These are phyloP conservation scores for Volucella bombylans DNA, from an alignment of 2,888 invertebrate species.

Conservation along the genomic window DNA sequence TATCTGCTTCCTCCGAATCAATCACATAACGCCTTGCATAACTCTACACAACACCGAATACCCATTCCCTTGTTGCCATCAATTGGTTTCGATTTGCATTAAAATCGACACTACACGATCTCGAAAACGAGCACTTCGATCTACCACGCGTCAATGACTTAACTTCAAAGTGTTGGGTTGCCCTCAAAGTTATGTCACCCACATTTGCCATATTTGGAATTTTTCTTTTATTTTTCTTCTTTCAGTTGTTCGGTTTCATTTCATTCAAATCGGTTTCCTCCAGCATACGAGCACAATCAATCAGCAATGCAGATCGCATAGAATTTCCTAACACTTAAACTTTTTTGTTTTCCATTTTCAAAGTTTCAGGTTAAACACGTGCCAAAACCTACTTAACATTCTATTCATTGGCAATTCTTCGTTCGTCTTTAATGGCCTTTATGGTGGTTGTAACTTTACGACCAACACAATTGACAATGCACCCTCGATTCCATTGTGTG, in stretches of 20 bases:
- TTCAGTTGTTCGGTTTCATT: slow-evolving; percentile 3
- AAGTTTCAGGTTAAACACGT: slow-evolving; percentile 60
- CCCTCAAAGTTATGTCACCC: slow-evolving; percentile 63
- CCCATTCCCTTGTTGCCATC: slow-evolving; percentile 30
- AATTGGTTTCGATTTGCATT: slow-evolving; percentile 47
- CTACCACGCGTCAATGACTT: slow-evolving; percentile 41
- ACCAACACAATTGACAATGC: neutral
- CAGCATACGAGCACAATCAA: slow-evolving; percentile 27
- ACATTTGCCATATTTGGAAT: slow-evolving; percentile 53
- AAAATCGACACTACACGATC: slow-evolving; percentile 19
- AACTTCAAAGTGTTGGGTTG: slow-evolving; percentile 44
- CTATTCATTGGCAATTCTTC: slow-evolving; percentile 45
- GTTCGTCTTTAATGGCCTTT: slow-evolving; percentile 24
- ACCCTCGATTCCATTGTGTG: slow-evolving; percentile 25
- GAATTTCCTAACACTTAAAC: slow-evolving; percentile 65
- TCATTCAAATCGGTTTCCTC: slow-evolving; percentile 13
- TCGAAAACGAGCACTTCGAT: neutral
- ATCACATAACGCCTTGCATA: slow-evolving; percentile 23
- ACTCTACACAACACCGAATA: slow-evolving; percentile 48
- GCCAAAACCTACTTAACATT: slow-evolving; percentile 62
- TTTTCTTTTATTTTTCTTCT: slow-evolving; percentile 28
- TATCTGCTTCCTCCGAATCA: slow-evolving; percentile 43
- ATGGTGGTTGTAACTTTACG: slow-evolving; percentile 21
- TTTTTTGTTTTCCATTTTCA: slow-evolving; percentile 34
- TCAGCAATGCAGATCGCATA: slow-evolving; percentile 65